A percentile compares a stretch with the other conserved stretches of the same genome.
phyloP scores from a whole-genome alignment of 2,113 vertebrate genomes.

The Dipodomys merriami region DNA sequence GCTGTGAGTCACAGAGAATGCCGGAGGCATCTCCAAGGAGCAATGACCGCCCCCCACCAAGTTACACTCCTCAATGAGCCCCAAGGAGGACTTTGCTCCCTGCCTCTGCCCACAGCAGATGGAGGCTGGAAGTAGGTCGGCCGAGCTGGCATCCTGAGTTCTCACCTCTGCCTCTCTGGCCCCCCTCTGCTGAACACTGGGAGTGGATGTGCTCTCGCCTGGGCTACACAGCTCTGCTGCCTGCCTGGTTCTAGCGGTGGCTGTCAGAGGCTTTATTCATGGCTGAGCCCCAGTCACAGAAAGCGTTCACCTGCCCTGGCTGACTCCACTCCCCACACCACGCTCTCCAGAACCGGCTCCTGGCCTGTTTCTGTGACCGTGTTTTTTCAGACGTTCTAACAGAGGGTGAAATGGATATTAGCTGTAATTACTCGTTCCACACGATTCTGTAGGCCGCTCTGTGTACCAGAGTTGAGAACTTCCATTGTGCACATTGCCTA shows the following conservation, averaged over 20 bases:
- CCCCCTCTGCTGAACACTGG: neutral
- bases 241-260: neutral
- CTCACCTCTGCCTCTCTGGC: constrained; percentile 63
- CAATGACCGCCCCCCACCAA: neutral
- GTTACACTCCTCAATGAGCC: neutral
- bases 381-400: constrained; percentile 86
- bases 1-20: neutral
- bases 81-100: neutral
- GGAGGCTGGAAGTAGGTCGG: constrained; percentile 63
- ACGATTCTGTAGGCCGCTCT: constrained; percentile 84
- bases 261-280: constrained; percentile 79
- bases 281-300: constrained; percentile 20
- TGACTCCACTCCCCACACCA: neutral
- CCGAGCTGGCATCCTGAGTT: neutral
- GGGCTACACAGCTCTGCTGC: neutral
- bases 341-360: constrained; percentile 81
- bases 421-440: constrained; percentile 87
- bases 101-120: neutral
- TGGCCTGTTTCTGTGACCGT: constrained; percentile 82
- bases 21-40: neutral
- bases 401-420: constrained; percentile 86
- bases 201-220: neutral
- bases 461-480: constrained; percentile 86
- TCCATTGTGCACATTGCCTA: constrained; percentile 86
- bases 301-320: constrained; percentile 78